These are phyloP conservation scores for Aspidapion aeneum DNA, from an alignment of 2,888 invertebrate species.

Conservation along the genomic window DNA sequence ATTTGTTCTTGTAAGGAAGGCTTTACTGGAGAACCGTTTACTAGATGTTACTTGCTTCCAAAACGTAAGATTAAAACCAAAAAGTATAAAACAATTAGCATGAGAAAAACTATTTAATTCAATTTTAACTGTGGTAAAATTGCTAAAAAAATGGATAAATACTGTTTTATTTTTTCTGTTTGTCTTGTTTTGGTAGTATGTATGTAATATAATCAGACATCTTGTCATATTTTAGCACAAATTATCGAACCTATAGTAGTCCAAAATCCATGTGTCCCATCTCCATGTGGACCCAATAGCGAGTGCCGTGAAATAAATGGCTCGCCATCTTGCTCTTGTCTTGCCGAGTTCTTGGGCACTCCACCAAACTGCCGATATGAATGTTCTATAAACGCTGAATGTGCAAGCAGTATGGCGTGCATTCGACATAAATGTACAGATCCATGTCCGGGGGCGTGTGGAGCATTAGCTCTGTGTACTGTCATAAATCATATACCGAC, in stretches of 20 bases:
- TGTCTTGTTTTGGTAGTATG: no score
- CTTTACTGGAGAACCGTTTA: conserved; percentile 65
- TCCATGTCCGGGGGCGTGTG: conserved; percentile 75
- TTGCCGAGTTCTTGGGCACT: conserved; percentile 60
- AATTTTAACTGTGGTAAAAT: no score
- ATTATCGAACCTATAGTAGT: conserved; percentile 8
- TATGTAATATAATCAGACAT: no score
- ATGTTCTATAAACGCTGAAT: conserved; percentile 69
- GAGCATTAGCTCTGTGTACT: conserved; percentile 66
- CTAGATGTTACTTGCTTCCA: conserved; percentile 53
- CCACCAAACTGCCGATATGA: conserved; percentile 70
- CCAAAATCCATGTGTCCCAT: conserved; percentile 63
- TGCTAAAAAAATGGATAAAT: no score
- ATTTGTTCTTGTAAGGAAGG: conserved; percentile 66
- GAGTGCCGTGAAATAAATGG: conserved; percentile 61
- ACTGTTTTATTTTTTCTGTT: no score
- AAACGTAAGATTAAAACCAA: conserved; percentile 20
- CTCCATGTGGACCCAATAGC: conserved; percentile 72
- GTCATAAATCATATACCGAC: conserved; percentile 74
- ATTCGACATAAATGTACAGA: conserved; percentile 72
- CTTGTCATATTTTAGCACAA: not conserved
- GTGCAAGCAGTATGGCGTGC: conserved; percentile 70
- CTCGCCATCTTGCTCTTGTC: conserved; percentile 61
- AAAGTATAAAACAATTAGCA: not conserved
- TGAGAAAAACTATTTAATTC: no score